Conservation (phyloP, 2,888 invertebrate species). For the Tupiocoris notatus region DNA sequence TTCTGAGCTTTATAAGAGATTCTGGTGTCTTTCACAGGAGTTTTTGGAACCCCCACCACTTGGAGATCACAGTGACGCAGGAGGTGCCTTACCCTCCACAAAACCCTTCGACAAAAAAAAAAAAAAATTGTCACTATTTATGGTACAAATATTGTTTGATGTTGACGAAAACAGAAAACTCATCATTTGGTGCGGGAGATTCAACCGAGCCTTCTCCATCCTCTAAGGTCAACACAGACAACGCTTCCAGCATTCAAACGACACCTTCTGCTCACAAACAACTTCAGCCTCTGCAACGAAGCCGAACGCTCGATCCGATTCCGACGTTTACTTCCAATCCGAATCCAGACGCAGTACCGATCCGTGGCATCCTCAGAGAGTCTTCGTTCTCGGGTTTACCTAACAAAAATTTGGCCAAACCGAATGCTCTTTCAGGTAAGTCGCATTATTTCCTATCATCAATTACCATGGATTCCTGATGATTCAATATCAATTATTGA, state of each 20-base stretch:
- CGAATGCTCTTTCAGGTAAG: conserved; percentile 24
- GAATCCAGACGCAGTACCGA: conserved; percentile 42
- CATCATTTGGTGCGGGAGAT: not conserved
- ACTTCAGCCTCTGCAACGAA: conserved; percentile 39
- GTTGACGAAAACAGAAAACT: not conserved
- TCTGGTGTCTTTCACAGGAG: too few species aligned
- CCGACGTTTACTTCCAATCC: conserved; percentile 32
- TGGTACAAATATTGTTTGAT: too few species aligned
- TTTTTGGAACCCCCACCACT: too few species aligned
- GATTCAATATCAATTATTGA: not conserved
- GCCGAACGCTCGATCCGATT: conserved; percentile 41
- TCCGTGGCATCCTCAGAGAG: conserved; percentile 50
- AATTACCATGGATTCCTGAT: too few species aligned
- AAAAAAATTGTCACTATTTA: too few species aligned
- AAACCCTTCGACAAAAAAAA: too few species aligned
- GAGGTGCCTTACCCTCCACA: too few species aligned
- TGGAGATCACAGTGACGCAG: too few species aligned
- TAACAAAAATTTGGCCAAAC: conserved; percentile 28
- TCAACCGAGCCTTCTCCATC: not conserved
- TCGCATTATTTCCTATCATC: too few species aligned
- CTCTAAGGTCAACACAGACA: not conserved
- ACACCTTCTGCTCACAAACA: not conserved
- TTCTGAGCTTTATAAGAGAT: too few species aligned
- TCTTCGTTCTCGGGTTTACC: conserved; percentile 47
- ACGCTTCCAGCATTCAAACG: not conserved